phyloP scores from a whole-genome alignment of 2,113 vertebrate species.

The Paratilapia polleni region DNA sequence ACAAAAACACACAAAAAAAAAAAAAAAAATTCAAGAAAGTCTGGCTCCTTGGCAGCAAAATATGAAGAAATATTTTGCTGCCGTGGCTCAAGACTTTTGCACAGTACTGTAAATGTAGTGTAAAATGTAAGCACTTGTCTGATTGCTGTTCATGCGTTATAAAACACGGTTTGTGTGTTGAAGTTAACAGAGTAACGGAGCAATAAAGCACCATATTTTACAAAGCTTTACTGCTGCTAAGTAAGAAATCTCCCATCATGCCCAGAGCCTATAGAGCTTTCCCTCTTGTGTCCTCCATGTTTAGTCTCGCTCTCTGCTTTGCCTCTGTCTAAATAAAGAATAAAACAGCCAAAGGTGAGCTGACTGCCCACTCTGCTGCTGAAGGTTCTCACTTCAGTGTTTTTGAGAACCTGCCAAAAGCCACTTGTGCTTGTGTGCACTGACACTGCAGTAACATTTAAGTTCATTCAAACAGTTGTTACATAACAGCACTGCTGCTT shows the following conservation, averaged over 20 bases:
- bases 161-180: background rate
- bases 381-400: constrained; percentile 71
- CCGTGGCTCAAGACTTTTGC: too few relatives aligned
- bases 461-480: constrained; percentile 66
- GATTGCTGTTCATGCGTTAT: background rate
- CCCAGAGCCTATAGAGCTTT: constrained; percentile 41
- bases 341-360: constrained; percentile 67
- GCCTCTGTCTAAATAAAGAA: constrained; percentile 73
- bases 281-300: constrained; percentile 52
- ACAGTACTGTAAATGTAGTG: too few relatives aligned
- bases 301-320: constrained; percentile 66
- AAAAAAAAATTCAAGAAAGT: too few relatives aligned
- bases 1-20: too few relatives aligned
- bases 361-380: constrained; percentile 73
- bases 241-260: constrained; percentile 26
- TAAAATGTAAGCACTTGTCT: too few relatives aligned
- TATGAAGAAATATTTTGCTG: too few relatives aligned
- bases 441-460: constrained; percentile 60
- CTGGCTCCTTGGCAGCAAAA: too few relatives aligned
- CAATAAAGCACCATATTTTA: background rate
- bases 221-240: background rate
- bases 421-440: constrained; percentile 60
- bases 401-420: constrained; percentile 75
- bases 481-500: constrained; percentile 42
- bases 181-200: background rate